Conservation (phyloP, 2,113 vertebrate species). For the Pimephales promelas region DNA sequence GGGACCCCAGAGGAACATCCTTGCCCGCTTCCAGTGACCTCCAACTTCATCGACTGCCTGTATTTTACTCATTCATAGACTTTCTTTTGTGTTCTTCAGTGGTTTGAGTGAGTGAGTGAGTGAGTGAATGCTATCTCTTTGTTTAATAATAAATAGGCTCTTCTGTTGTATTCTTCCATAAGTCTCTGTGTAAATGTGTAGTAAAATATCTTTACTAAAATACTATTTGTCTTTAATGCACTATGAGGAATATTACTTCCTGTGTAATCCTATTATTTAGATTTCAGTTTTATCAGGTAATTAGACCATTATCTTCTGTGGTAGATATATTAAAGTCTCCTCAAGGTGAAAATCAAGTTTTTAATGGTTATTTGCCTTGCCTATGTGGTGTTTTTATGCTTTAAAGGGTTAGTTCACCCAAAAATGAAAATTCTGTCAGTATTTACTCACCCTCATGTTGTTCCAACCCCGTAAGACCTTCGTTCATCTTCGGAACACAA, state of each 20-base stretch:
- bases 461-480: too few species aligned
- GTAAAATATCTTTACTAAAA: neutral
- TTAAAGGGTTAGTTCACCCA: too few species aligned
- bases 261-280: neutral
- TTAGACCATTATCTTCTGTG: neutral
- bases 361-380: too few species aligned
- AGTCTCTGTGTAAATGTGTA: neutral
- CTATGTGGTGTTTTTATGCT: too few species aligned
- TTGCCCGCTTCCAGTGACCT: constrained; percentile 71
- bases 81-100: neutral
- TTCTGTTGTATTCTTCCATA: neutral
- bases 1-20: constrained; percentile 69
- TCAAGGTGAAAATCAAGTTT: too few species aligned
- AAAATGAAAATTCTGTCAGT: too few species aligned
- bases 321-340: neutral
- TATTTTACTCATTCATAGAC: neutral
- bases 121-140: neutral
- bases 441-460: too few species aligned
- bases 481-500: too few species aligned
- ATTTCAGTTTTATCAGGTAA: neutral
- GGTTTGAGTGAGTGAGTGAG: neutral
- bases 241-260: neutral
- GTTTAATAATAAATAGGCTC: neutral
- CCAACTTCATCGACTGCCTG: neutral
- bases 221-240: neutral